Percentiles rank a stretch among this genome's conserved stretches.
phyloP scores from a whole-genome alignment of 2,888 invertebrate species.

The Spilosoma lubricipeda region DNA sequence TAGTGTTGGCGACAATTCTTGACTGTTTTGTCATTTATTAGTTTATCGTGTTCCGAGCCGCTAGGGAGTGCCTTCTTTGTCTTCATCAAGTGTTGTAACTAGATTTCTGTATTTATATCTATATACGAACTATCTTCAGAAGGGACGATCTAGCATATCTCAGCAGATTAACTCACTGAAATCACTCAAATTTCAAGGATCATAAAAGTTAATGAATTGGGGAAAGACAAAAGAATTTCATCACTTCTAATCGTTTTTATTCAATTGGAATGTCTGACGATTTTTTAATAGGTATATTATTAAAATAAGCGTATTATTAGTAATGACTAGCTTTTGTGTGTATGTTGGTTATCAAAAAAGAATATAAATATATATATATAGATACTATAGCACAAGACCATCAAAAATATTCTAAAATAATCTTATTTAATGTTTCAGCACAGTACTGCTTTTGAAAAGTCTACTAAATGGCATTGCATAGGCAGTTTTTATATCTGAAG shows the following conservation, averaged over 20 bases:
- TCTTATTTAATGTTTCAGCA: too few species aligned
- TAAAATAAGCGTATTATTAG: too few species aligned
- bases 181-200: slow-evolving; percentile 27
- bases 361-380: too few species aligned
- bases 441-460: too few species aligned
- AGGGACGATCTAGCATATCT: slow-evolving; percentile 12
- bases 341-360: too few species aligned
- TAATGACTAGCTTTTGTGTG: too few species aligned
- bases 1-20: slow-evolving; percentile 8
- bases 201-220: slow-evolving; percentile 18
- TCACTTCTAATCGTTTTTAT: not conserved
- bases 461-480: too few species aligned
- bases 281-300: too few species aligned
- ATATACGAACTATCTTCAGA: not conserved
- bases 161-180: slow-evolving; percentile 21
- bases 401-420: too few species aligned
- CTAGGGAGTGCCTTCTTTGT: slow-evolving; percentile 4
- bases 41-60: slow-evolving; percentile 13
- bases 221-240: slow-evolving; percentile 7
- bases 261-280: too few species aligned
- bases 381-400: too few species aligned
- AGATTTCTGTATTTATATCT: not conserved
- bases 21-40: slow-evolving; percentile 21
- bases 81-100: slow-evolving; percentile 5
- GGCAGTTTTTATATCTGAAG: too few species aligned